Base-by-base conservation (phyloP, 2,113 vertebrate genomes). In the Cettia cetti region DNA sequence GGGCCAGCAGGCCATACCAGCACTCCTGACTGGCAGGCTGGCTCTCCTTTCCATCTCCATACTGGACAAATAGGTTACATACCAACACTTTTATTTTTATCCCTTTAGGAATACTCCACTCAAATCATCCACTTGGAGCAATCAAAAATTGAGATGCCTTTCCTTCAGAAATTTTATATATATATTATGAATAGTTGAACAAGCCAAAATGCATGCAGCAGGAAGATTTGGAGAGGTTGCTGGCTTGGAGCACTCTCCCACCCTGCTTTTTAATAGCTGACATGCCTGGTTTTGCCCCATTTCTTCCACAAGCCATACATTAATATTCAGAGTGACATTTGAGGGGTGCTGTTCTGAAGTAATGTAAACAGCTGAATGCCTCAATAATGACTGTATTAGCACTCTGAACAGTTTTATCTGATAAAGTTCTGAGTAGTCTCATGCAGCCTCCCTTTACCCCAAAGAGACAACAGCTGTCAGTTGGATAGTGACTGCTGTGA, bases 71-170 rank as follows among this genome's bases (percentile, higher is more conserved):
- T 60, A 70, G 76, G 86, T 89, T 95, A 90, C 92, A 92, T 97
- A 92, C 86, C 56, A 93, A 83, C 82, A 59, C 89, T 93, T 91
- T 61, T 93, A 86, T 96, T 96, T 96, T 96, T 93, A 89, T 95
- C 86, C 64, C 35, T 77, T 93, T 86, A 66, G 59, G 39, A 89
- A 75, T 90, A 84, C 33, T 60, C 4, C 70, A n/a, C n/a, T 87
- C 78, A 85, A 87, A n/a, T 68, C 65, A 84, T 89, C 60, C 45
- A 33, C 68, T 63, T 69, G 50, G 57, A 90, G 31, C 68, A 52
- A 44, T 53, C 19, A 78, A 35, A 93, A 44, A 7, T 2, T 15
- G 56, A 76, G 40, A 79, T 91, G 81, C 65, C n/a, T 79, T 60
- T 91, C 35, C 40, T 84, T 15, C 47, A 79, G 65, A 82, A 76